A percentile compares a stretch with the other conserved stretches of the same genome.
These are phyloP conservation scores for Diplogasteroides magnus DNA, from an alignment of 1,140 invertebrate genomes.

Conservation along the genomic window DNA sequence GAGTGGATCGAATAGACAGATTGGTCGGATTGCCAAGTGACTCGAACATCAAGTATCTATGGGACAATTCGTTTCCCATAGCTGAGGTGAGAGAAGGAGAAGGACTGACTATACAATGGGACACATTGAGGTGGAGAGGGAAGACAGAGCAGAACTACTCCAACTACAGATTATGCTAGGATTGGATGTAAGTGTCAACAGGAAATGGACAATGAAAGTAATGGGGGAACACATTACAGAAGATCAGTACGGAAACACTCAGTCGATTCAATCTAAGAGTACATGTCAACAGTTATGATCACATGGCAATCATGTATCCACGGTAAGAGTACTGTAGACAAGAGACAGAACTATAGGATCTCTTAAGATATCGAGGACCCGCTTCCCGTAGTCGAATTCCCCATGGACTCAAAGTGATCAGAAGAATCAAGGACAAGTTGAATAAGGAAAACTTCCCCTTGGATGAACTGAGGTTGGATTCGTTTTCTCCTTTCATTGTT, in stretches of 20 bases:
- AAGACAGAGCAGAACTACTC: slow-evolving; percentile 5
- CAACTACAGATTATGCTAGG: slow-evolving; percentile 17
- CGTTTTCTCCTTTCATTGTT: too few species aligned
- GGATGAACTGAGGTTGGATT: background rate
- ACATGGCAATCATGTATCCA: slow-evolving; percentile 48
- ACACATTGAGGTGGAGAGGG: background rate
- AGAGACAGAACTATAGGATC: slow-evolving; percentile 16
- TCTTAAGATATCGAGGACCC: slow-evolving; percentile 34
- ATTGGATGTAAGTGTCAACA: slow-evolving; percentile 24
- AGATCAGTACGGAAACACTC: slow-evolving; percentile 47
- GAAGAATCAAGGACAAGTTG: slow-evolving; percentile 49
- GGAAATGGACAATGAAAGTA: background rate
- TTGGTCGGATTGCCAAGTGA: slow-evolving; percentile 17
- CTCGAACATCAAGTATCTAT: slow-evolving; percentile 41
- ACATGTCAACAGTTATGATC: slow-evolving; percentile 52
- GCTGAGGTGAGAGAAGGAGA: slow-evolving; percentile 28
- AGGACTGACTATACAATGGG: background rate
- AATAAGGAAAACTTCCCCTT: slow-evolving; percentile 50
- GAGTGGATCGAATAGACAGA: background rate
- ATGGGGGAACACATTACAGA: slow-evolving; percentile 25
- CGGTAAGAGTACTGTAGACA: slow-evolving; percentile 32
- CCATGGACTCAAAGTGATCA: slow-evolving; percentile 46
- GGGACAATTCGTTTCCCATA: slow-evolving; percentile 45
- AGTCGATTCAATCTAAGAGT: slow-evolving; percentile 45
- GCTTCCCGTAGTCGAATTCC: slow-evolving; percentile 41